Conservation (phyloP, 2,113 vertebrate genomes). For the Rutilus rutilus region DNA sequence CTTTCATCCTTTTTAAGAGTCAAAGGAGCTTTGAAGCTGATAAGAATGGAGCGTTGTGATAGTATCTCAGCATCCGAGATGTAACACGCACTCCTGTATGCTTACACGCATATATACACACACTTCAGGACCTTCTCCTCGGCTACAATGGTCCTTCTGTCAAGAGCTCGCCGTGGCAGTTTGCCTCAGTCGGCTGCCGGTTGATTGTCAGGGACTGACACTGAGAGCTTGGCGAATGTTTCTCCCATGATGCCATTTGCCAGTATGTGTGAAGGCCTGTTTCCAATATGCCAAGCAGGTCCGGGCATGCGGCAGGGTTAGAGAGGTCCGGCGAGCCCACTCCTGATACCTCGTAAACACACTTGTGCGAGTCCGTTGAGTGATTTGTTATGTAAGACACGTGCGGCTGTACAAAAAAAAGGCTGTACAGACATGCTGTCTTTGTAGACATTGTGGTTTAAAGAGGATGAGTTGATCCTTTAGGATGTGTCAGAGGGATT, state of each 20-base stretch:
- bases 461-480: background rate
- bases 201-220: conserved; percentile 31
- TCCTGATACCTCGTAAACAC: conserved; percentile 1
- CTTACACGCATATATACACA: conserved; percentile 41
- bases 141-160: conserved; percentile 40
- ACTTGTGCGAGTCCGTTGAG: conserved; percentile 9
- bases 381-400: conserved; percentile 12
- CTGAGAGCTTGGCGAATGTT: conserved; percentile 34
- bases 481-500: background rate
- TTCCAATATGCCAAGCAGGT: conserved; percentile 41
- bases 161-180: conserved; percentile 32
- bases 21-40: conserved; percentile 28
- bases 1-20: conserved; percentile 24
- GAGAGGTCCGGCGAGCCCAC: conserved; percentile 29
- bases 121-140: background rate
- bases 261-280: conserved; percentile 36
- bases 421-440: background rate
- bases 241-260: conserved; percentile 45
- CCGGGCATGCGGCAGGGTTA: background rate
- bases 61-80: background rate
- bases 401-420: background rate
- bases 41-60: conserved; percentile 10
- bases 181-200: conserved; percentile 5
- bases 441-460: background rate
- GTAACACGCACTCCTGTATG: background rate